phyloP scores from a whole-genome alignment of 2,113 vertebrate species.

The Mustela nigripes region DNA sequence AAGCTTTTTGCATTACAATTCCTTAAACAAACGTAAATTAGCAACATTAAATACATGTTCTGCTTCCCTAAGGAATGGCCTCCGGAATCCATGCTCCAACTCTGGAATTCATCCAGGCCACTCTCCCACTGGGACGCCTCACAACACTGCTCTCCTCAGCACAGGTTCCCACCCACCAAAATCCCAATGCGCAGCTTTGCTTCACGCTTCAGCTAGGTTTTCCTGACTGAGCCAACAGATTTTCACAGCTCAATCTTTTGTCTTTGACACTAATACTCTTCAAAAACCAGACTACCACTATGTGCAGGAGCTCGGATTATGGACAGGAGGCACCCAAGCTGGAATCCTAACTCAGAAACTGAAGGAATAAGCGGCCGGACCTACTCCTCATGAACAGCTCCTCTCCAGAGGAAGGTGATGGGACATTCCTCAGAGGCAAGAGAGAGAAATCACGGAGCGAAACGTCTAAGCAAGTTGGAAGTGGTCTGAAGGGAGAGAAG shows the following conservation, averaged over 20 bases:
- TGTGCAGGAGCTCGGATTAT: background rate
- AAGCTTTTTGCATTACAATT: background rate
- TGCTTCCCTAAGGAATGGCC: background rate
- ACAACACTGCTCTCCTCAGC: background rate
- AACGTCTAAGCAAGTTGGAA: background rate
- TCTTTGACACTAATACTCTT: background rate
- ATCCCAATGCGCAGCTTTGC: background rate
- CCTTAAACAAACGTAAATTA: background rate
- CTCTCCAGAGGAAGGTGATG: accelerated
- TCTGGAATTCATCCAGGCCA: background rate
- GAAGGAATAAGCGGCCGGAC: background rate
- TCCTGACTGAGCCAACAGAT: background rate
- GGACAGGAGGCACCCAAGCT: background rate
- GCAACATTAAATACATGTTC: background rate
- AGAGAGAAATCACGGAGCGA: background rate
- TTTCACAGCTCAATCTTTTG: background rate
- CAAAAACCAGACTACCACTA: background rate
- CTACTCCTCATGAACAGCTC: background rate
- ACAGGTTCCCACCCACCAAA: background rate
- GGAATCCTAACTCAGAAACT: background rate
- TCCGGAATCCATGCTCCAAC: background rate
- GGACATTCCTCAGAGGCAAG: background rate
- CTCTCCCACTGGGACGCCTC: background rate
- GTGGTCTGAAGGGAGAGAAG: background rate
- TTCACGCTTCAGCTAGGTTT: background rate